These are phyloP conservation scores for Anthopleura xanthogrammica DNA, from an alignment of 92 coral and sea anemone species.

Conservation along the genomic window DNA sequence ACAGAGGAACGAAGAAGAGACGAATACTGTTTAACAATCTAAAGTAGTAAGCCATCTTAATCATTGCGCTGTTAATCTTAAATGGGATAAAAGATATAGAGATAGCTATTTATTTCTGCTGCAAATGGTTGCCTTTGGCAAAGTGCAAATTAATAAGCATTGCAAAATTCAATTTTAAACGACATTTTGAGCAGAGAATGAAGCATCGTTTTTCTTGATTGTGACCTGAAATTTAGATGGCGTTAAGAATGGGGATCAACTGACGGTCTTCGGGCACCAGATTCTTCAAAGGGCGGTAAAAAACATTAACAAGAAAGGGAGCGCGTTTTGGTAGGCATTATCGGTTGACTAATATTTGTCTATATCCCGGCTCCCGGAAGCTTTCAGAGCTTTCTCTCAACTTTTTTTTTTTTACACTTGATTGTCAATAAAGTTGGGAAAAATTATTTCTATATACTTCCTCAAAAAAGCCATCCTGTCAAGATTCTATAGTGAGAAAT, in stretches of 20 bases:
- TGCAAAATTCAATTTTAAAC: background rate
- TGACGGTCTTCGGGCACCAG: background rate
- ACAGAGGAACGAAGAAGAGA: background rate
- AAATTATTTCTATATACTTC: background rate
- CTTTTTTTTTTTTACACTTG: background rate
- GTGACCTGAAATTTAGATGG: no score
- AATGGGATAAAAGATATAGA: background rate
- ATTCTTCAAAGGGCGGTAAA: background rate
- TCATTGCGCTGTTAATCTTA: background rate
- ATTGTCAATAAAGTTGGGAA: background rate
- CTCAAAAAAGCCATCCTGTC: no score
- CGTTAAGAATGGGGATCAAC: background rate
- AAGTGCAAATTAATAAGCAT: background rate
- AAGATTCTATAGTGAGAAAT: no score
- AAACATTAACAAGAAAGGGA: background rate
- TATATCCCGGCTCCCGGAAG: background rate
- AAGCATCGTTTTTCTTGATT: background rate
- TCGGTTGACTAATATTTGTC: background rate
- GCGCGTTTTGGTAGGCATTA: background rate
- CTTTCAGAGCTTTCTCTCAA: background rate
- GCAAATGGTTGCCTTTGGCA: constrained; percentile 6
- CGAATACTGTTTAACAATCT: background rate
- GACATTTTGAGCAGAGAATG: background rate
- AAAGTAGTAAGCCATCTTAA: background rate
- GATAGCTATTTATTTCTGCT: background rate